Conservation (phyloP, 2,797 vertebrate genomes). For the Lacerta bilineata region DNA sequence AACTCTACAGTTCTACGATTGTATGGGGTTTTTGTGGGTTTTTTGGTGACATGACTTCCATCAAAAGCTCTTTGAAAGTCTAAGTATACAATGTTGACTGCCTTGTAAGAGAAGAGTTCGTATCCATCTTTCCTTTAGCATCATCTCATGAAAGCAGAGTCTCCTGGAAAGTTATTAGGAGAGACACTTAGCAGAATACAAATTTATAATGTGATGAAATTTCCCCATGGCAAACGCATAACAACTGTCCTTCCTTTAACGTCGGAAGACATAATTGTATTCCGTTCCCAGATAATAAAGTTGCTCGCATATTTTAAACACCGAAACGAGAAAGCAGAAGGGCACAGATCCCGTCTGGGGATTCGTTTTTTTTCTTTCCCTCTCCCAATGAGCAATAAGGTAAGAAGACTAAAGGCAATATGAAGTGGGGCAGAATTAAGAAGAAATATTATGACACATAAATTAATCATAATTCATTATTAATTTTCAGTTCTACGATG, state of each 20-base stretch:
- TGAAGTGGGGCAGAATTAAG: slow-evolving; percentile 74
- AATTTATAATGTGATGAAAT: slow-evolving; percentile 43
- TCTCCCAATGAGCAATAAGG: slow-evolving; percentile 72
- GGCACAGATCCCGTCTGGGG: slow-evolving; percentile 57
- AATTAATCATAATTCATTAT: slow-evolving; percentile 63
- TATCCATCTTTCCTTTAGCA: slow-evolving; percentile 4
- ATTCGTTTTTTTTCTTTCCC: slow-evolving; percentile 62
- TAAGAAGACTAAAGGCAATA: slow-evolving; percentile 67
- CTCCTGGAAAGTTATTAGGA: slow-evolving; percentile 47
- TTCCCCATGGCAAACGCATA: slow-evolving; percentile 47
- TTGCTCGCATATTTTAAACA: slow-evolving; percentile 70
- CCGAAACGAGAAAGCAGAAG: slow-evolving; percentile 66
- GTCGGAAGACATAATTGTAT: slow-evolving; percentile 48
- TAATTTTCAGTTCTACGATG: slow-evolving; percentile 56
- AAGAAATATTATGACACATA: slow-evolving; percentile 55
- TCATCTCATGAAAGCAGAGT: not conserved
- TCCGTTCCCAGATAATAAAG: slow-evolving; percentile 68
- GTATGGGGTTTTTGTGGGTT: too few relatives aligned
- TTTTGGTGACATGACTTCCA: too few relatives aligned
- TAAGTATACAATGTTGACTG: slow-evolving; percentile 4
- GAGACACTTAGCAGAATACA: slow-evolving; percentile 31
- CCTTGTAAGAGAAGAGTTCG: not conserved
- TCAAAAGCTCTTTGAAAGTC: too few relatives aligned
- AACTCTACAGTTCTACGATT: too few relatives aligned
- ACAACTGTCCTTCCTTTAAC: slow-evolving; percentile 45